A percentile compares a stretch with the other conserved stretches of the same genome.
Evolutionary conservation across 2,888 invertebrate genomes (phyloP).

Genomic region (Eristalis tenax): DNA sequence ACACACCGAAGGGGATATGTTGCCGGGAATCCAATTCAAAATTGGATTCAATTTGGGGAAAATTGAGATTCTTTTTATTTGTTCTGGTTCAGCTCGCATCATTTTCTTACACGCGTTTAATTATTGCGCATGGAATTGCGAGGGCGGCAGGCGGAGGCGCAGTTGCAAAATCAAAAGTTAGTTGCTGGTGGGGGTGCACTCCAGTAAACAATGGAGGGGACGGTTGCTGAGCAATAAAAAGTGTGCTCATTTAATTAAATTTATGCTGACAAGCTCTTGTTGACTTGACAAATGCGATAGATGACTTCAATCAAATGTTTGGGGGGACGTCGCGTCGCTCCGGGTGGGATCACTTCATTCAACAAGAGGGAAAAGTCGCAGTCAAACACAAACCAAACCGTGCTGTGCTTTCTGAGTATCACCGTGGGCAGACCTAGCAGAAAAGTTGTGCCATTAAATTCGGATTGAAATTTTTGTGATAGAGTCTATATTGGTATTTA

Average conservation of each 20-base stretch:
- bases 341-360: neutral
- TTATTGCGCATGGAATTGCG: slow-evolving; percentile 13
- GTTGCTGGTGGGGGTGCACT: neutral
- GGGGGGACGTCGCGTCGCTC: neutral
- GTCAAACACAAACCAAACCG: no score
- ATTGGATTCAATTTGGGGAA: slow-evolving; percentile 51
- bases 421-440: no score
- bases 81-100: neutral
- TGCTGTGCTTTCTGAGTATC: no score
- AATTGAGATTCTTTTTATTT: slow-evolving; percentile 28
- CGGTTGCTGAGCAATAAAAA: slow-evolving; percentile 42
- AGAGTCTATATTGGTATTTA: no score
- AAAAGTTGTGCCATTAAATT: no score
- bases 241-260: slow-evolving; percentile 47
- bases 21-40: slow-evolving; percentile 39
- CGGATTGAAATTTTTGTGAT: no score
- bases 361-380: no score
- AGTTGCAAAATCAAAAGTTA: slow-evolving; percentile 21
- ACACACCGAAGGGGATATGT: slow-evolving; percentile 36
- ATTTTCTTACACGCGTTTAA: slow-evolving; percentile 28
- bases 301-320: neutral
- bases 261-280: slow-evolving; percentile 37
- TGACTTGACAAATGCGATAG: slow-evolving; percentile 32
- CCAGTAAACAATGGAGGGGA: neutral
- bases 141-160: neutral